These are phyloP conservation scores for Plebejus melissa DNA, from an alignment of 2,888 invertebrate species.

Conservation along the genomic window DNA sequence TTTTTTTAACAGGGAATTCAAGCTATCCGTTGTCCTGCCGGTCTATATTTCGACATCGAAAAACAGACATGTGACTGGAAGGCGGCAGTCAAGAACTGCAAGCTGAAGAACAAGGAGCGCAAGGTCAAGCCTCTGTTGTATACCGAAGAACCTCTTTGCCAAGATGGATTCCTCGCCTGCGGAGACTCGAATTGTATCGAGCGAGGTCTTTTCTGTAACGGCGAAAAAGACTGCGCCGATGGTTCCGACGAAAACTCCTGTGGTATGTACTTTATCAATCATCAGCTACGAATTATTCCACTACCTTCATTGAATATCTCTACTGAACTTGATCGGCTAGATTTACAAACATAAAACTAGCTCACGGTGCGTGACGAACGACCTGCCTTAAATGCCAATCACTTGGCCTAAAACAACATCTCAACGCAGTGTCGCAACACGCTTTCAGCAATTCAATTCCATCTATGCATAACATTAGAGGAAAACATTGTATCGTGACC, in stretches of 20 bases:
- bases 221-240: slow-evolving; percentile 92
- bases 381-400: slow-evolving; percentile 64
- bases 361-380: slow-evolving; percentile 55
- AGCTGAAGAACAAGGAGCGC: slow-evolving; percentile 92
- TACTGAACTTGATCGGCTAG: slow-evolving; percentile 52
- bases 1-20: slow-evolving; percentile 85
- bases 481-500: background rate
- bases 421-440: slow-evolving; percentile 55
- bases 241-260: slow-evolving; percentile 95
- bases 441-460: slow-evolving; percentile 27
- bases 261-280: slow-evolving; percentile 80
- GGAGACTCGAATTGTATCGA: slow-evolving; percentile 93
- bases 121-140: slow-evolving; percentile 91
- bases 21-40: slow-evolving; percentile 95
- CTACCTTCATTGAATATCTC: background rate
- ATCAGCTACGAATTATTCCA: background rate
- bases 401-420: slow-evolving; percentile 68
- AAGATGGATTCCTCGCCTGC: slow-evolving; percentile 91
- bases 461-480: slow-evolving; percentile 5
- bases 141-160: slow-evolving; percentile 94
- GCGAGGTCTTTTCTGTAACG: slow-evolving; percentile 94
- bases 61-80: slow-evolving; percentile 98
- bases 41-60: slow-evolving; percentile 95
- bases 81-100: slow-evolving; percentile 95
- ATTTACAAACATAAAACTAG: slow-evolving; percentile 46